Base-by-base conservation (phyloP, 2,888 invertebrate genomes). In the Drosophila sordidapex region DNA sequence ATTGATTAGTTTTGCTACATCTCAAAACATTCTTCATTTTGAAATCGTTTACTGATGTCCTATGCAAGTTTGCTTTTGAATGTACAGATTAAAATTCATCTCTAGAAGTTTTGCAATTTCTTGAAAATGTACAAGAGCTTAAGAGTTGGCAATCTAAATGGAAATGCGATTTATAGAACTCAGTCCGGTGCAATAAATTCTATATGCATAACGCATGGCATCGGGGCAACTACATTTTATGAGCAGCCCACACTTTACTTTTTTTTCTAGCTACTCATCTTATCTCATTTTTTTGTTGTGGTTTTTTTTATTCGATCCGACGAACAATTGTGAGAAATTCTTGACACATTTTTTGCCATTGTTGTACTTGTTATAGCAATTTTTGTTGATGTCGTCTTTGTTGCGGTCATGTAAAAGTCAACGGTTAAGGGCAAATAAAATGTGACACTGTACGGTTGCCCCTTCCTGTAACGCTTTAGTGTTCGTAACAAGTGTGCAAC, bases 341-440 rank as follows among this genome's bases (percentile, higher is more conserved):
- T 66, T 70, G 84, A 70, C 77, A 76, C 87, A 83, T 82, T 76
- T 86, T 46, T 27, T 63, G 31, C 53, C 33, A 62, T 43, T 70
- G 46, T 64, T 63, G 56, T 57, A 36, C 35, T 43, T 58, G 40
- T 43, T 51, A 21, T 4, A 10, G 36, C 8, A 35, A 27, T 51
- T 49, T 33, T 49, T 59, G 59, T 43, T 48, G 54, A 18, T 35
- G 46, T 31, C 43, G 38, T 70, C 65, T 61, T 46, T 58, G 40
- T 70, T 82, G 84, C 70, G 84, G 82, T 72, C 65, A 67, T 83
- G 84, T 87, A 83, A 83, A 74, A 81, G 87, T 82, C 82, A 83
- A 87, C 84, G 78, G 74, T 77, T 77, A 83, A 74, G 82, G 74
- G 51, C 64, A 57, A 81, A 87, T 87, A 87, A 82, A 81, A 70